Conservation (phyloP, 2,888 invertebrate species). For the Eupeodes luniger region DNA sequence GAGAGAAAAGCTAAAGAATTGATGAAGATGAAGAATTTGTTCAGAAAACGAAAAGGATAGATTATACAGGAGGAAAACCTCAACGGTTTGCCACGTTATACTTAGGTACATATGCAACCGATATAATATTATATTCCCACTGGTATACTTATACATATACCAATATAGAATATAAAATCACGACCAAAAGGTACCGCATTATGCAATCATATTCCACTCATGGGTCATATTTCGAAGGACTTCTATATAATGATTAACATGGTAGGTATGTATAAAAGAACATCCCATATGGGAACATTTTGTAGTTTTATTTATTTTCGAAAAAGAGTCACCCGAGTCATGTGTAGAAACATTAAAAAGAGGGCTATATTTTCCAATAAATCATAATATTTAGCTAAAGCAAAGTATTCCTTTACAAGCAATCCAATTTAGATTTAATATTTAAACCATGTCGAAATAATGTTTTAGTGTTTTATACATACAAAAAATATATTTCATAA, state of each 20-base stretch:
- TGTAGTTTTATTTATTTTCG: constrained; percentile 21
- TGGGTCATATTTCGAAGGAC: constrained; percentile 52
- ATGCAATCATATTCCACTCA: constrained; percentile 73
- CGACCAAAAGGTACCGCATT: constrained; percentile 36
- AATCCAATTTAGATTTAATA: constrained; percentile 72
- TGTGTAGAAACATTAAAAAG: constrained; percentile 3
- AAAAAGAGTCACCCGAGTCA: constrained; percentile 59
- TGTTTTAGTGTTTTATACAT: constrained; percentile 21
- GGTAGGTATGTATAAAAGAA: constrained; percentile 1
- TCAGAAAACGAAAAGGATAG: not conserved
- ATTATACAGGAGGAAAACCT: not conserved
- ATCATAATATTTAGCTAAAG: constrained; percentile 41
- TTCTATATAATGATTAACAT: not conserved
- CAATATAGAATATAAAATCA: constrained; percentile 3
- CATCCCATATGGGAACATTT: constrained; percentile 74
- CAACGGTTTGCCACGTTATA: not conserved
- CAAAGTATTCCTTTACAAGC: constrained; percentile 15
- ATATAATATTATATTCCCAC: constrained; percentile 47
- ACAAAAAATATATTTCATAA: not conserved
- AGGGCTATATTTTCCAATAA: constrained; percentile 65
- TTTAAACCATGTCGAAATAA: constrained; percentile 64
- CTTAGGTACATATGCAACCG: not conserved
- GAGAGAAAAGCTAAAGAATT: not conserved
- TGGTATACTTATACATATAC: constrained; percentile 37
- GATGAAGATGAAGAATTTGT: too few species aligned